Conservation (phyloP, 2,888 invertebrate species). For the Agrochola litura region DNA sequence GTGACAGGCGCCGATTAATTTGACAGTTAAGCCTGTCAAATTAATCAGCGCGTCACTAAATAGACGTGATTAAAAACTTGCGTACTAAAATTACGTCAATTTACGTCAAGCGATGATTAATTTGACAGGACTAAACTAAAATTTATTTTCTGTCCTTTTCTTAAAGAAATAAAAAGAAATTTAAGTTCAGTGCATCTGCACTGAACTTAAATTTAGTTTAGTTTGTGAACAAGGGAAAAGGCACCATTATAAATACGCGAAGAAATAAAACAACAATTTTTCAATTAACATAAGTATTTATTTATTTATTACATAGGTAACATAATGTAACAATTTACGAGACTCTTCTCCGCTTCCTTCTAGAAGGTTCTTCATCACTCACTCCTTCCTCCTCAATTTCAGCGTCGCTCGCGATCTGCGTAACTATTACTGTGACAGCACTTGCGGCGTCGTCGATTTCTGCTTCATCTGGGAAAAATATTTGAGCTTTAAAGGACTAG, state of each 20-base stretch:
- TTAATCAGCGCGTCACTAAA: too few species aligned
- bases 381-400: conserved; percentile 56
- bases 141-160: too few species aligned
- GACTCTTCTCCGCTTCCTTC: conserved; percentile 72
- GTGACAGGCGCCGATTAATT: too few species aligned
- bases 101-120: too few species aligned
- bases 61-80: too few species aligned
- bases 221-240: too few species aligned
- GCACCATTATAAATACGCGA: not conserved
- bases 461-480: conserved; percentile 63
- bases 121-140: too few species aligned
- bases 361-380: conserved; percentile 66
- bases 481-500: not conserved
- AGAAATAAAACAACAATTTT: not conserved
- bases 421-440: conserved; percentile 69
- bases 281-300: conserved; percentile 8
- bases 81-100: too few species aligned
- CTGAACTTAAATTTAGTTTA: too few species aligned
- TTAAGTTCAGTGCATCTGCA: too few species aligned
- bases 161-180: too few species aligned
- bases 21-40: too few species aligned
- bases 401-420: conserved; percentile 48
- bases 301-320: conserved; percentile 6
- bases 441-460: conserved; percentile 74
- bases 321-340: conserved; percentile 58